Percentiles rank a stretch among this genome's conserved stretches.
These are phyloP conservation scores for Ligdia adustata DNA, from an alignment of 2,888 invertebrate genomes.

Conservation along the genomic window DNA sequence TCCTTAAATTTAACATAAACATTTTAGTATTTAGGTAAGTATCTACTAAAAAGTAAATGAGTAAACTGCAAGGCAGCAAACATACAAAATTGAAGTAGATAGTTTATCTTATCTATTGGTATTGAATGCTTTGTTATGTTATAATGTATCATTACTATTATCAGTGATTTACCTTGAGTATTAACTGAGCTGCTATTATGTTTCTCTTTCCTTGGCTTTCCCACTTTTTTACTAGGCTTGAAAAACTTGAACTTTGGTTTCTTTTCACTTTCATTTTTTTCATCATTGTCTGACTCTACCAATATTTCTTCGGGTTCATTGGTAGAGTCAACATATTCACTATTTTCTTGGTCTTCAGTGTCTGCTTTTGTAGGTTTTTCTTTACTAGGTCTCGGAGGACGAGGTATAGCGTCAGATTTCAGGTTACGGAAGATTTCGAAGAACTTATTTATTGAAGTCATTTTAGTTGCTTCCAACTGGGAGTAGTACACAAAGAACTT, in stretches of 20 bases:
- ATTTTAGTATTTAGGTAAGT: too few relatives aligned
- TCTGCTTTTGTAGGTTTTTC: slow-evolving; percentile 35
- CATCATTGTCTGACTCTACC: slow-evolving; percentile 51
- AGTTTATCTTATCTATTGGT: too few relatives aligned
- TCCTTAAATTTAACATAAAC: too few relatives aligned
- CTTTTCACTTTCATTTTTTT: slow-evolving; percentile 50
- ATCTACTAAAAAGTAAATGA: too few relatives aligned
- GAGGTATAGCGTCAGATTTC: slow-evolving; percentile 80
- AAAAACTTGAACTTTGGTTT: slow-evolving; percentile 43
- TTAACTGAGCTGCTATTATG: slow-evolving; percentile 56
- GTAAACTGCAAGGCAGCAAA: too few relatives aligned
- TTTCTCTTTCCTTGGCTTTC: slow-evolving; percentile 46
- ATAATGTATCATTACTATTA: too few relatives aligned
- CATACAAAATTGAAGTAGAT: too few relatives aligned
- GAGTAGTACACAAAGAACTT: slow-evolving; percentile 18
- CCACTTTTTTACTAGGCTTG: slow-evolving; percentile 40
- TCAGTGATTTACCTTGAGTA: slow-evolving; percentile 74
- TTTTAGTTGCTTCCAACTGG: slow-evolving; percentile 29
- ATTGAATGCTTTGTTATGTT: too few relatives aligned
- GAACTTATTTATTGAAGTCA: slow-evolving; percentile 56
- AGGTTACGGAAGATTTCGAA: slow-evolving; percentile 70
- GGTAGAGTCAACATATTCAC: slow-evolving; percentile 46
- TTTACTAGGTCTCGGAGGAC: slow-evolving; percentile 63
- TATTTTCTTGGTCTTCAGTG: slow-evolving; percentile 35
- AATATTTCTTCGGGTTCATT: slow-evolving; percentile 55